Evolutionary conservation across 2,113 vertebrate species (phyloP).

Genomic region (Mastomys natalensis): DNA sequence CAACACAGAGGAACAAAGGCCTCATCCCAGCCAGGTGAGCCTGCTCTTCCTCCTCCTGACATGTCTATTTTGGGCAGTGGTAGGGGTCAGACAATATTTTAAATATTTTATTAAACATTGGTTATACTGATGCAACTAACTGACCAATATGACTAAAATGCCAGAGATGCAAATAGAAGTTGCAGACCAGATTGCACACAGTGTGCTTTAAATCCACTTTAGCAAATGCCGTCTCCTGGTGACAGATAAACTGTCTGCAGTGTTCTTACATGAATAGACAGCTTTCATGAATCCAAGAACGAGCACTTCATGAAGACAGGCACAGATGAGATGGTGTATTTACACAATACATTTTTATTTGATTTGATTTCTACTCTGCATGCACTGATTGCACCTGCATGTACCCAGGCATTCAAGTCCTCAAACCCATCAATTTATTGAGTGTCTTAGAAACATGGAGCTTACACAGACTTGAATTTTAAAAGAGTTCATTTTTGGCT

Average conservation of each 20-base stretch:
- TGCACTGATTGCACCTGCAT: not conserved
- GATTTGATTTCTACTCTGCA: not conserved
- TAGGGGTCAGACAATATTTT: slow-evolving; percentile 54
- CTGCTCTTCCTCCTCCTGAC: not conserved
- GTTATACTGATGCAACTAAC: slow-evolving; percentile 46
- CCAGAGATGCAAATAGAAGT: slow-evolving; percentile 29
- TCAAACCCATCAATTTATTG: not conserved
- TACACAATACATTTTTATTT: slow-evolving; percentile 4
- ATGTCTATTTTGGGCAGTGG: slow-evolving; percentile 6
- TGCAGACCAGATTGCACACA: slow-evolving; percentile 33
- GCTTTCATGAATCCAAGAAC: slow-evolving; percentile 37
- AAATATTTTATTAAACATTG: slow-evolving; percentile 57
- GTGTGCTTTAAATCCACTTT: slow-evolving; percentile 46
- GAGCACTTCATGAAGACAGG: not conserved
- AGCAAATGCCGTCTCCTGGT: slow-evolving; percentile 5
- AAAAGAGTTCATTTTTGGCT: not conserved
- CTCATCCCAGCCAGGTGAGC: slow-evolving; percentile 17
- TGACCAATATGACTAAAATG: slow-evolving; percentile 36
- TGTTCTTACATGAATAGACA: slow-evolving; percentile 61
- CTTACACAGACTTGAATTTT: slow-evolving; percentile 54
- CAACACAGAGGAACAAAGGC: slow-evolving; percentile 49
- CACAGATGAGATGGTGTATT: not conserved
- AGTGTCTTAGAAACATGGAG: slow-evolving; percentile 12
- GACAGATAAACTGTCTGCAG: slow-evolving; percentile 65
- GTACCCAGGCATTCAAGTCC: not conserved